Conservation (phyloP, 2,888 invertebrate genomes). For the Sturmia bella region DNA sequence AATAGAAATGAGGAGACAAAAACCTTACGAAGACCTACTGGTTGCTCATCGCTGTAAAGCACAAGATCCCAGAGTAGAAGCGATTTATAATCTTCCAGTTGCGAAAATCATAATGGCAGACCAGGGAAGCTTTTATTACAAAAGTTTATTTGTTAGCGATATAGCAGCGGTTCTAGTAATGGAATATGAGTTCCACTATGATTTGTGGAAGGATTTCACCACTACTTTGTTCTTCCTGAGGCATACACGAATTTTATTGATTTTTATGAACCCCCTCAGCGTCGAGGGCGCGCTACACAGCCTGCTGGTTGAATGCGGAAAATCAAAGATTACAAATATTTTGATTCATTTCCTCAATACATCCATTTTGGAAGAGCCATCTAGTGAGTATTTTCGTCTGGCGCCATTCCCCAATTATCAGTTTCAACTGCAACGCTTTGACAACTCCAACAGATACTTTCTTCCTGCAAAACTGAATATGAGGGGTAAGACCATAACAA, state of each 20-base stretch:
- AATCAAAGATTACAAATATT: slow-evolving; percentile 35
- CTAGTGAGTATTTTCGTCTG: slow-evolving; percentile 13
- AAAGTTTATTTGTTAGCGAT: slow-evolving; percentile 33
- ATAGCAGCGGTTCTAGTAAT: slow-evolving; percentile 43
- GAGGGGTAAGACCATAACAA: slow-evolving; percentile 59
- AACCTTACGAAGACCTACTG: slow-evolving; percentile 16
- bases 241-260: slow-evolving; percentile 45
- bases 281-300: background rate
- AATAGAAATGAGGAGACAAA: slow-evolving; percentile 11
- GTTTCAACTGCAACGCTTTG: background rate
- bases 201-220: slow-evolving; percentile 6
- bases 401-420: slow-evolving; percentile 41
- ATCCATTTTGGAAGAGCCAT: background rate
- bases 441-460: background rate
- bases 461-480: slow-evolving; percentile 17
- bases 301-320: slow-evolving; percentile 10
- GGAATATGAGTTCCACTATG: background rate
- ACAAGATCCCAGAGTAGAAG: slow-evolving; percentile 2
- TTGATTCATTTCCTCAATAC: slow-evolving; percentile 30
- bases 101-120: slow-evolving; percentile 42
- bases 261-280: background rate
- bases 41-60: background rate
- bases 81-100: slow-evolving; percentile 5
- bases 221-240: slow-evolving; percentile 29
- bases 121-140: background rate